Percentiles rank a stretch among this genome's conserved stretches.
Evolutionary conservation across 2,888 invertebrate genomes (phyloP).

Genomic region (Cybosia mesomella): DNA sequence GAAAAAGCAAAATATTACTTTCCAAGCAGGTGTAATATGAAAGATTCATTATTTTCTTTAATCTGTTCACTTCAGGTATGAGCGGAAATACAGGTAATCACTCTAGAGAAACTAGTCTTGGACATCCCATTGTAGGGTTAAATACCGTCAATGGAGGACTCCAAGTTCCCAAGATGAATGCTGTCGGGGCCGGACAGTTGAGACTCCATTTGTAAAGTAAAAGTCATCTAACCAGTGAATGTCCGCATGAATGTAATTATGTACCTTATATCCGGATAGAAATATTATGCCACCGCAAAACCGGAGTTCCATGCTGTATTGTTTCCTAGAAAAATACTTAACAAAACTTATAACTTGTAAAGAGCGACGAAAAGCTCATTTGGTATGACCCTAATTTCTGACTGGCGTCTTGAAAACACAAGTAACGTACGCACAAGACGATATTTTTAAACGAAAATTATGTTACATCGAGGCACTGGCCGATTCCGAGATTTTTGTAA

Average conservation of each 20-base stretch:
- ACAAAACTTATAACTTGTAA: constrained; percentile 17
- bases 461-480: constrained; percentile 33
- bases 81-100: no score
- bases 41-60: no score
- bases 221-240: not conserved
- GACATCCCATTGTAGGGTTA: no score
- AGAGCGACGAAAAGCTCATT: constrained; percentile 31
- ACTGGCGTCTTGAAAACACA: constrained; percentile 23
- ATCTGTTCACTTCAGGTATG: no score
- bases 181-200: no score
- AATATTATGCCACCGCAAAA: not conserved
- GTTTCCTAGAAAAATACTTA: not conserved
- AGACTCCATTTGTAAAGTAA: not conserved
- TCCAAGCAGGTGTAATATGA: no score
- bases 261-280: not conserved
- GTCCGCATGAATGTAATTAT: not conserved
- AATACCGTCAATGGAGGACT: no score
- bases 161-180: no score
- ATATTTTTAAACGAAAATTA: constrained; percentile 40
- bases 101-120: no score
- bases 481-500: constrained; percentile 59
- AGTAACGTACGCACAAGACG: constrained; percentile 41
- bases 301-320: not conserved
- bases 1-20: no score
- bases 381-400: constrained; percentile 42